These are phyloP conservation scores for Helobdella robusta DNA, from an alignment of 2,888 invertebrate species.

Conservation along the genomic window DNA sequence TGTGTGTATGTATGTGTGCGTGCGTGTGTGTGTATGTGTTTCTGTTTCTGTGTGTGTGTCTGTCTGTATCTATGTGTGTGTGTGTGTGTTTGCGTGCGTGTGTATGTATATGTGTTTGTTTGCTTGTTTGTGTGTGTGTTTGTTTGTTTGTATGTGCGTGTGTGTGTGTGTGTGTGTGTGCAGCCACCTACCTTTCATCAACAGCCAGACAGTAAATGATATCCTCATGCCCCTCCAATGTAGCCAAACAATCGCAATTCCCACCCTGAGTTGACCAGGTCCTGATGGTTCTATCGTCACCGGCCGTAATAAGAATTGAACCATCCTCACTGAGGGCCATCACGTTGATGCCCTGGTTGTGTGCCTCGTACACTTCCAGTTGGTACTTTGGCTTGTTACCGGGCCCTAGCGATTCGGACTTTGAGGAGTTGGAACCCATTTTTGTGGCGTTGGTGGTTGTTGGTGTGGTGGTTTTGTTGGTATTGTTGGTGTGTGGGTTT, in stretches of 20 bases:
- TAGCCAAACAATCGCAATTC: constrained; percentile 51
- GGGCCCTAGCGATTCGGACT: background rate
- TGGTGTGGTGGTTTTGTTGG: too few species aligned
- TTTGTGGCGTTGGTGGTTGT: too few species aligned
- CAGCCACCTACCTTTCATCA: constrained; percentile 51
- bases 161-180: too few species aligned
- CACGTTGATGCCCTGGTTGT: constrained; percentile 50
- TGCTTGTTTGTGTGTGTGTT: too few species aligned
- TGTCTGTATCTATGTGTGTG: too few species aligned
- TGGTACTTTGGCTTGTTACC: constrained; percentile 29
- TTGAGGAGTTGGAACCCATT: constrained; percentile 18
- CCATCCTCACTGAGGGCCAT: constrained; percentile 53
- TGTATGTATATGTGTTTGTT: too few species aligned
- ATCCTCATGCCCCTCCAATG: constrained; percentile 50
- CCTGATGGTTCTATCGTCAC: constrained; percentile 51
- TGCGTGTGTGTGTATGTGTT: too few species aligned
- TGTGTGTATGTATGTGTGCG: too few species aligned
- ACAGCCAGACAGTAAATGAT: constrained; percentile 52
- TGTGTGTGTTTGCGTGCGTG: too few species aligned
- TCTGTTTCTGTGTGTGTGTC: too few species aligned
- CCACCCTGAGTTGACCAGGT: constrained; percentile 52
- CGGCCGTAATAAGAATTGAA: constrained; percentile 52
- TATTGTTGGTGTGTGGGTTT: too few species aligned
- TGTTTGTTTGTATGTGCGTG: too few species aligned
- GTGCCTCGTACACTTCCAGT: constrained; percentile 33